A percentile compares a stretch with the other conserved stretches of the same genome.
Conservation (phyloP, 2,113 vertebrate genomes). For the Pitta sordida region DNA sequence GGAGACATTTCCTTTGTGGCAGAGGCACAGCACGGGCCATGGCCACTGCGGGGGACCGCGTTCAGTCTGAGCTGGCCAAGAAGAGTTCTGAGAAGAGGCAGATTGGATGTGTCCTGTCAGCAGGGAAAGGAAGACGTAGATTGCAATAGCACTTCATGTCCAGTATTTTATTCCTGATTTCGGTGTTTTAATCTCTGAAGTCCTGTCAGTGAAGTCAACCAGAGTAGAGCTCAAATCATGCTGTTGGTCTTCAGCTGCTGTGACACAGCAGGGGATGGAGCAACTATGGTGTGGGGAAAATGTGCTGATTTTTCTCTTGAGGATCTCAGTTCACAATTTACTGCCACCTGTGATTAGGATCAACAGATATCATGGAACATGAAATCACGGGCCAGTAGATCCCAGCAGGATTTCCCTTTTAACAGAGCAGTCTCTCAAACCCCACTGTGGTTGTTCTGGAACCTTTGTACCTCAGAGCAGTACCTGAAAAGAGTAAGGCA, state of each 20-base stretch:
- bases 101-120: neutral
- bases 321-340: neutral
- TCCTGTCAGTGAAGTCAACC: neutral
- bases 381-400: neutral
- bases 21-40: fast-evolving
- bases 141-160: fast-evolving
- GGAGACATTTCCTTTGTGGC: neutral
- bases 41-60: neutral
- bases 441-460: neutral
- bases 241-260: neutral
- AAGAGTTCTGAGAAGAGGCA: neutral
- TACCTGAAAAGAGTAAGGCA: neutral
- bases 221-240: neutral
- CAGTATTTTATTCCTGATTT: neutral
- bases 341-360: neutral
- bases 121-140: neutral
- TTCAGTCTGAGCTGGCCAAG: neutral
- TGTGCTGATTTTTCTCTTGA: neutral
- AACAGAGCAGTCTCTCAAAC: neutral
- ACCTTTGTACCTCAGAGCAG: neutral
- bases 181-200: neutral
- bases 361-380: neutral
- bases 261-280: fast-evolving
- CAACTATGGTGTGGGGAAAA: neutral
- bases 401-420: neutral